Evolutionary conservation across 1,140 invertebrate species (phyloP), one percentile per base, ranked within the genome.

Genomic region (Camponotus floridanus): DNA sequence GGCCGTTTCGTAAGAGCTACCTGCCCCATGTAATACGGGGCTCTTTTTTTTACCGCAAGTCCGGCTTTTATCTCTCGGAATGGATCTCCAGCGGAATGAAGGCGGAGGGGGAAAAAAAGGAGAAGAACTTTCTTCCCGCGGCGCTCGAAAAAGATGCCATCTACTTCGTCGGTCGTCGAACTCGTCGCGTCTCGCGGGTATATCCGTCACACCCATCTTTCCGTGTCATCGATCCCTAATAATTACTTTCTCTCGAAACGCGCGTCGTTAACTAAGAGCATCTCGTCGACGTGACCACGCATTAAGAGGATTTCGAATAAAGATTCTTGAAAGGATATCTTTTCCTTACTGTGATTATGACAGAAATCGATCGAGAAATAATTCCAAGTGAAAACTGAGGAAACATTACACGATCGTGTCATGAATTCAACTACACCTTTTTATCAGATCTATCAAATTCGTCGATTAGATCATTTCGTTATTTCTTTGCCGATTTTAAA

Each of bases 171-270:
- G 89, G 83, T 87, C 86, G 36, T 74, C 55, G 89, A 90, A 90
- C 89, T 36, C 62, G 8, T 7, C 45, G 31, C 42, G 39, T 6
- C 57, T 81, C 61, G 33, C 59, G 9, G 3, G 21, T 62, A 71
- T 45, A 86, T 87, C 89, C 89, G 48, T 51, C 48, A 90, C 89
- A 80, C 88, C 89, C 89, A 87, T 86, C 64, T 80, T 67, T 51
- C 45, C 61, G 51, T 71, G 80, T 90, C 86, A 86, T 90, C 89
- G 81, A 87, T 78, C 65, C 39, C 76, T 86, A 45, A 64, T 89
- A 90, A 90, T 90, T 90, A 90, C 89, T 90, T 90, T 90, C 89
- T 90, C 89, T 45, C 36, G 36, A 62, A 85, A 79, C 42, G 67
- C 9, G 21, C 48, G 13, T 33, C n/a, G 15, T 36, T 39, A 33